Base-by-base conservation (phyloP, 2,888 invertebrate species). In the Nomada lathburiana region DNA sequence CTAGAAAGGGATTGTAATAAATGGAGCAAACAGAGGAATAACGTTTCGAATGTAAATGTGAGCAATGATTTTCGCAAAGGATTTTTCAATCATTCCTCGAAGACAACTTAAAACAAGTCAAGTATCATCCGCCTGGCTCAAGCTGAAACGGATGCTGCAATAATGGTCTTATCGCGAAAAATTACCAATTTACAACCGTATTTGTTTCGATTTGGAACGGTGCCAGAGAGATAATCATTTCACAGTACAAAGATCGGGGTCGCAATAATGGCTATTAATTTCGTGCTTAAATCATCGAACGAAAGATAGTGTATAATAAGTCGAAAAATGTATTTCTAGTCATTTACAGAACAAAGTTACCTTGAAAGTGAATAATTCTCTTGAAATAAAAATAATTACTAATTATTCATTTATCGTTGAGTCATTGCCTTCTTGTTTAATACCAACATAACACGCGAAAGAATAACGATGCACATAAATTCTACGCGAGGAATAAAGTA, bases 171-270 rank as follows among this genome's bases (percentile, higher is more conserved):
- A 64, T 69, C 44, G 18, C 44, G 2, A 42, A 10, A 67, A 50
- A 63, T 36, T 57, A 23, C 47, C 23, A n/a, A 63, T 73, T 65
- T 65, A 73, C 3, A 42, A 50, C 29, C 23, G 44, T 10, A 52
- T n/a, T 10, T 42, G 23, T 55, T 42, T 70, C n/a, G 13, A 29
- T 69, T 64, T 62, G n/a, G 1, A 74, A 64, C 57, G 44, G 72
- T 72, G 59, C 13, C 20, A 18, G 16, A n/a, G 7, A 65, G 50
- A 77, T 72, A 67, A 72, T 72, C 67, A 44, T 23, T 67, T 59
- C 23, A 36, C 42, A 74, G 26, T 42, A 13, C n/a, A 67, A 23
- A 59, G 47, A 47, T 44, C 50, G 10, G 47, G 2, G 16, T 3
- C 47, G 47, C 16, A 47, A 47, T 47, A 47, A 36, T 36, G 36